Conservation (phyloP, 1,140 invertebrate genomes). For the Eueides isabella region DNA sequence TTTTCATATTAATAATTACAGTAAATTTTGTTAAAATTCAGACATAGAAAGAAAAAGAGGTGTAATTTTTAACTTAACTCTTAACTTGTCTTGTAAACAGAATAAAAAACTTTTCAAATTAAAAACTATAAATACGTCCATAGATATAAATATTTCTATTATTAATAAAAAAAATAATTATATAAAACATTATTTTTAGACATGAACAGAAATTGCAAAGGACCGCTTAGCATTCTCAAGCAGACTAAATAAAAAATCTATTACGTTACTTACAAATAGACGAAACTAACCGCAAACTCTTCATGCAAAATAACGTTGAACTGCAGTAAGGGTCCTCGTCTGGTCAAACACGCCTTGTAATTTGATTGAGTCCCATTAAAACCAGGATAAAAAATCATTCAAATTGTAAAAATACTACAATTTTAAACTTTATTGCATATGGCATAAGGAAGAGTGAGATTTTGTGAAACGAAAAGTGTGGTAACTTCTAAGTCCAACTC, state of each 20-base stretch:
- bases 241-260: slow-evolving; percentile 35
- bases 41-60: no score
- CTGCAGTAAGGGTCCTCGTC: slow-evolving; percentile 55
- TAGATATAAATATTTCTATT: neutral
- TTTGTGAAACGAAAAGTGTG: neutral
- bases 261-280: slow-evolving; percentile 39
- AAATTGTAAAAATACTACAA: slow-evolving; percentile 20
- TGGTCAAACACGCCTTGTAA: slow-evolving; percentile 72
- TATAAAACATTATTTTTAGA: neutral
- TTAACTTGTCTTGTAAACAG: no score
- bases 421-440: slow-evolving; percentile 34
- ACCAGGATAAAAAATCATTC: slow-evolving; percentile 38
- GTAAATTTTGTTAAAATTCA: no score
- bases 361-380: slow-evolving; percentile 65
- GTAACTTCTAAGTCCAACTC: slow-evolving; percentile 46
- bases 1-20: no score
- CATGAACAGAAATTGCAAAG: slow-evolving; percentile 17
- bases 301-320: slow-evolving; percentile 52
- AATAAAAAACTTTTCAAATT: no score
- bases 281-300: slow-evolving; percentile 43
- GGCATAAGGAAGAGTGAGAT: slow-evolving; percentile 30
- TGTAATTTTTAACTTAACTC: no score
- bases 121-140: neutral
- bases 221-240: slow-evolving; percentile 12
- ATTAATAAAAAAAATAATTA: neutral